Conservation (phyloP, 2,113 vertebrate species). For the Microcebus lehilahytsara region DNA sequence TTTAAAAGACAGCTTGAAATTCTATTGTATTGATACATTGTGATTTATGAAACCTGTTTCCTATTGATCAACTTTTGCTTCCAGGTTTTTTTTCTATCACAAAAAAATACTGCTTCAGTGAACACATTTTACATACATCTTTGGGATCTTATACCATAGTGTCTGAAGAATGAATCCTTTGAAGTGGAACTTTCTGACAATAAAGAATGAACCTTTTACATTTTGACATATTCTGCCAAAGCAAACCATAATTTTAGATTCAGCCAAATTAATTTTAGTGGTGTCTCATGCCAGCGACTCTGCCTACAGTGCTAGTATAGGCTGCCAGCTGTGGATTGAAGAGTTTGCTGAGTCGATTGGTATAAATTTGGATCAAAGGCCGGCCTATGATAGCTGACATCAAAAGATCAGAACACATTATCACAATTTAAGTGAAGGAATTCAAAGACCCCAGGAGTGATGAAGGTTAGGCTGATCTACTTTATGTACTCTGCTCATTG, state of each 20-base stretch:
- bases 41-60: neutral
- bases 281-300: neutral
- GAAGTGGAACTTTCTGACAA: constrained; percentile 32
- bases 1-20: neutral
- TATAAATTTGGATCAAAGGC: neutral
- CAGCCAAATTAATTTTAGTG: constrained; percentile 38
- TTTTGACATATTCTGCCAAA: constrained; percentile 29
- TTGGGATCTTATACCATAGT: neutral
- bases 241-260: constrained; percentile 30
- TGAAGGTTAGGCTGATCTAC: neutral
- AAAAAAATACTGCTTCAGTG: neutral
- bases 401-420: neutral
- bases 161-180: neutral
- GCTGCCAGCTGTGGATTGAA: neutral
- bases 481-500: fast-evolving
- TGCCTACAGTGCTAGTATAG: neutral
- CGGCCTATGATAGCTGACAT: neutral
- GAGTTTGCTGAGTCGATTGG: neutral
- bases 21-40: neutral
- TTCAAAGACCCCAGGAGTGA: neutral
- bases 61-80: neutral
- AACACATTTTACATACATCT: neutral
- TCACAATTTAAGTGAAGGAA: neutral
- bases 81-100: neutral
- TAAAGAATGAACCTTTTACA: neutral